Evolutionary conservation across 2,888 invertebrate genomes (phyloP).

Genomic region (Cosmia trapezina): DNA sequence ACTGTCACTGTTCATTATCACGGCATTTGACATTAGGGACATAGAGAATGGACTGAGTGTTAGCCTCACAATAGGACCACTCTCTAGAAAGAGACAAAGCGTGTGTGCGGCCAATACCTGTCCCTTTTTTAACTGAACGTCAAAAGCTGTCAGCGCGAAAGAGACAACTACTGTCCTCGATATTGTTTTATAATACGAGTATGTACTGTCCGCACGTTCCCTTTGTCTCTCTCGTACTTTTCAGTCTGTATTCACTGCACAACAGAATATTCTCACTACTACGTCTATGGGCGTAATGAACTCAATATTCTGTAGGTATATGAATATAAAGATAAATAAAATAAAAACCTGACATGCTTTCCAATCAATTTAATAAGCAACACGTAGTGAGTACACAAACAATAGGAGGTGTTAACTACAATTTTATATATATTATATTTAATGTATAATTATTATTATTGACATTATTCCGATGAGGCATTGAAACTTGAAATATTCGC

Average conservation of each 20-base stretch:
- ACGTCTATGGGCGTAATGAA: neutral
- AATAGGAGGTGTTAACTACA: slow-evolving; percentile 66
- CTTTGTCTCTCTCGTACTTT: no score
- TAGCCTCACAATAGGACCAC: no score
- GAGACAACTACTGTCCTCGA: no score
- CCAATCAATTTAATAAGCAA: slow-evolving; percentile 73
- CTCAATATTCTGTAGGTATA: neutral
- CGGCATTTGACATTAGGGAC: neutral
- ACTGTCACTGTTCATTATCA: neutral
- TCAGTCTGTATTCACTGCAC: no score
- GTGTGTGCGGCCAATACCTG: no score
- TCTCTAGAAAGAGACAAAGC: no score
- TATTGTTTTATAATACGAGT: no score
- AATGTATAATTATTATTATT: slow-evolving; percentile 27
- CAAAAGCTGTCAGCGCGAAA: no score
- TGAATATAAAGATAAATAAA: slow-evolving; percentile 26
- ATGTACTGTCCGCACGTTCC: no score
- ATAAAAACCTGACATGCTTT: slow-evolving; percentile 60
- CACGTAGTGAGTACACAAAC: slow-evolving; percentile 70
- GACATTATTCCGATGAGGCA: slow-evolving; percentile 35
- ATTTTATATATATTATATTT: slow-evolving; percentile 46
- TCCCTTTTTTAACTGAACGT: no score
- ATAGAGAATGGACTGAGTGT: no score
- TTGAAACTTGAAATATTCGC: neutral
- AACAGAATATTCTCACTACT: no score